A percentile compares a stretch with the other conserved stretches of the same genome.
These are phyloP conservation scores for Anabas testudineus DNA, from an alignment of 2,797 vertebrate species.

Conservation along the genomic window DNA sequence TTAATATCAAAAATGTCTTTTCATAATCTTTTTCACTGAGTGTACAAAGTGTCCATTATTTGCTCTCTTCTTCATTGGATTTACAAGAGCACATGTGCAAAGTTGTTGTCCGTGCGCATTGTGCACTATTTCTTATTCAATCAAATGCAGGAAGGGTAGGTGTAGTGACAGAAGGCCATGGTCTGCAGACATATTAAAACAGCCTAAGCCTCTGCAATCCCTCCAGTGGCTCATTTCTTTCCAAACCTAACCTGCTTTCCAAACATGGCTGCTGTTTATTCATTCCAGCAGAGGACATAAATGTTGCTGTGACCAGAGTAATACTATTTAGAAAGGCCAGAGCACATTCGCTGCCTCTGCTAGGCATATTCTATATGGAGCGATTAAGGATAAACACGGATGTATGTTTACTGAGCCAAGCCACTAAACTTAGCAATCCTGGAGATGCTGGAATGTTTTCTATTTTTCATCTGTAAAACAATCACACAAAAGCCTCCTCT, in stretches of 20 bases:
- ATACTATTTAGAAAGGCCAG: slow-evolving; percentile 32
- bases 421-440: slow-evolving; percentile 46
- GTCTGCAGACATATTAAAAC: slow-evolving; percentile 50
- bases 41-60: slow-evolving; percentile 35
- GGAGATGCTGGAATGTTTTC: slow-evolving; percentile 49
- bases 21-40: slow-evolving; percentile 9
- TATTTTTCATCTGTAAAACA: slow-evolving; percentile 60
- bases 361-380: slow-evolving; percentile 21
- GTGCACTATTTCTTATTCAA: slow-evolving; percentile 46
- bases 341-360: slow-evolving; percentile 25
- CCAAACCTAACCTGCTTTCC: slow-evolving; percentile 42
- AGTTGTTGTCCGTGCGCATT: slow-evolving; percentile 49
- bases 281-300: slow-evolving; percentile 32
- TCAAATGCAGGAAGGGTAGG: slow-evolving; percentile 47
- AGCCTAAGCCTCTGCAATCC: slow-evolving; percentile 42
- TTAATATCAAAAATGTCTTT: slow-evolving; percentile 12
- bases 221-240: slow-evolving; percentile 52
- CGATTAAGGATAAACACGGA: slow-evolving; percentile 40
- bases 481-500: slow-evolving; percentile 54
- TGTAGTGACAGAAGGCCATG: slow-evolving; percentile 52
- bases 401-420: slow-evolving; percentile 55
- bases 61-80: slow-evolving; percentile 31
- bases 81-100: slow-evolving; percentile 20
- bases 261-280: slow-evolving; percentile 40
- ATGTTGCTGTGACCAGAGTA: slow-evolving; percentile 31